phyloP scores from a whole-genome alignment of 2,888 invertebrate species.

The Beris chalybata region DNA sequence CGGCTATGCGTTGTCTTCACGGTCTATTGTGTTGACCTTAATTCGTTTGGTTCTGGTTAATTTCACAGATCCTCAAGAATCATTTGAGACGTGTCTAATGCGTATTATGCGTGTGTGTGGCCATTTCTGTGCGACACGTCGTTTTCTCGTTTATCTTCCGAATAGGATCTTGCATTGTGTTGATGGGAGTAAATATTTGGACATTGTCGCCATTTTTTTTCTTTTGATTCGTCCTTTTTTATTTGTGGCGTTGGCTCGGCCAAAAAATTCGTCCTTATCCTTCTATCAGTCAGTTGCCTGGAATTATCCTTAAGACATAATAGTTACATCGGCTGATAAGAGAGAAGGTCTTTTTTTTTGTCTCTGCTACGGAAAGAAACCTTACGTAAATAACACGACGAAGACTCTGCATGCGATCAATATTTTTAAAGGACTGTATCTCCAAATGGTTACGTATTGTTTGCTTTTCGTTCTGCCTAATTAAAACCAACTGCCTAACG shows the following conservation, averaged over 20 bases:
- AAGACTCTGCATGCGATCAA: conserved; percentile 9
- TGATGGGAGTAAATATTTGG: conserved; percentile 25
- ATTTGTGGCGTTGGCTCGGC: not conserved
- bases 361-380: not conserved
- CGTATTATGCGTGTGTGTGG: conserved; percentile 12
- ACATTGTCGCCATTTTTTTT: conserved; percentile 28
- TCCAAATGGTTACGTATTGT: conserved; percentile 4
- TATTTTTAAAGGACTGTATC: conserved; percentile 2
- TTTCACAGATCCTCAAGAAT: conserved; percentile 28
- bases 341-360: too few relatives aligned
- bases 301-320: not conserved
- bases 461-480: conserved; percentile 31
- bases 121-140: conserved; percentile 13
- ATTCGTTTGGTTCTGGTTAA: conserved; percentile 25
- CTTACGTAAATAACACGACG: too few relatives aligned
- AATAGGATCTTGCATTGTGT: conserved; percentile 21
- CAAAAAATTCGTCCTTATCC: not conserved
- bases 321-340: too few relatives aligned
- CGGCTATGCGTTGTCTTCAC: not conserved
- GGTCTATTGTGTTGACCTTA: not conserved
- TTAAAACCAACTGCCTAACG: conserved; percentile 27
- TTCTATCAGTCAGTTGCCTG: conserved; percentile 6
- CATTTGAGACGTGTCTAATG: conserved; percentile 9
- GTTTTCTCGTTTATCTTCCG: conserved; percentile 27
- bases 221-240: not conserved